Conservation (phyloP, 2,113 vertebrate species). For the Condylura cristata region DNA sequence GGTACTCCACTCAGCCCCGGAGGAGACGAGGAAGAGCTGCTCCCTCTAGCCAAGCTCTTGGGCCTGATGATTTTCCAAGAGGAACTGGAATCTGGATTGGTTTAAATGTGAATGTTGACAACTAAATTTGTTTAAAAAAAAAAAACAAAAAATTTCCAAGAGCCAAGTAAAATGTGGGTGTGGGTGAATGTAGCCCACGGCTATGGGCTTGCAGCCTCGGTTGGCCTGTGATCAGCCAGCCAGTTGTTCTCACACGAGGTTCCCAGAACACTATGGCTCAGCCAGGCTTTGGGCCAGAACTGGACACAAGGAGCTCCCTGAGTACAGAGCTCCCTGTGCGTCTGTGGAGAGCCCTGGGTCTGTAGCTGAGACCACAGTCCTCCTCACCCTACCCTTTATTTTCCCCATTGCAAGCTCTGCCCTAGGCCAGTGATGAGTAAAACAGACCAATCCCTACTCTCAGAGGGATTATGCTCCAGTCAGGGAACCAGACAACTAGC, state of each 20-base stretch:
- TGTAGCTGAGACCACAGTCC: not conserved
- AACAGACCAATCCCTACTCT: not conserved
- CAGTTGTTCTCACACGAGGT: rapidly evolving
- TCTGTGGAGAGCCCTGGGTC: not conserved
- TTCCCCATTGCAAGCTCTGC: not conserved
- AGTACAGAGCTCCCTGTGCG: not conserved
- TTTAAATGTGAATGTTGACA: not conserved
- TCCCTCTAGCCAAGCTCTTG: not conserved
- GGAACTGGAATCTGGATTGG: not conserved
- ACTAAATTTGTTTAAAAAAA: not conserved
- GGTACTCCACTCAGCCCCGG: too few relatives aligned
- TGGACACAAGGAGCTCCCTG: not conserved
- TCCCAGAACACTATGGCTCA: not conserved
- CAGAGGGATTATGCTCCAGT: not conserved
- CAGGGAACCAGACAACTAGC: not conserved
- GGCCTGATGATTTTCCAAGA: not conserved
- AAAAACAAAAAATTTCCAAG: not conserved
- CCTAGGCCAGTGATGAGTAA: not conserved
- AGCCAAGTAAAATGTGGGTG: not conserved
- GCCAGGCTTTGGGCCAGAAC: not conserved
- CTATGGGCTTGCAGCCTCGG: too few relatives aligned
- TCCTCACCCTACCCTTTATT: too few relatives aligned
- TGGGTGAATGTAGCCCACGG: not conserved
- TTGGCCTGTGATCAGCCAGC: not conserved
- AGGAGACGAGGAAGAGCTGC: not conserved